These are phyloP conservation scores for Muntiacus muntjak DNA, from an alignment of 2,113 vertebrate genomes.

Conservation along the genomic window DNA sequence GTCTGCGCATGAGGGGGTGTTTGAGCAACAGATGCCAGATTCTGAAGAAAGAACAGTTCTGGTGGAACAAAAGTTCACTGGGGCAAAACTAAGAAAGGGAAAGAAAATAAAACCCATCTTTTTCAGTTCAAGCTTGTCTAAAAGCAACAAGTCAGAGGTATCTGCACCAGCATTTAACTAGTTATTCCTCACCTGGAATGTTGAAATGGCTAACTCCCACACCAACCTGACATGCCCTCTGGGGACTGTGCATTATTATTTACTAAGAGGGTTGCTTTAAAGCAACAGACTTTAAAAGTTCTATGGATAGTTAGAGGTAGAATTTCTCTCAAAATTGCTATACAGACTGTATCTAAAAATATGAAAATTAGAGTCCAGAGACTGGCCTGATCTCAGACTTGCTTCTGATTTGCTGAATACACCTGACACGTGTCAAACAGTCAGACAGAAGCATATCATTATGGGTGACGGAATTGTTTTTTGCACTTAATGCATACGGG, in stretches of 20 bases:
- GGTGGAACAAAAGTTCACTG: constrained; percentile 77
- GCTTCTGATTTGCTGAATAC: neutral
- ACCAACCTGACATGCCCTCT: neutral
- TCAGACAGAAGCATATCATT: neutral
- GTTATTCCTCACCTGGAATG: neutral
- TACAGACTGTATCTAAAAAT: neutral
- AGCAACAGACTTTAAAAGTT: neutral
- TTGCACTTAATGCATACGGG: neutral
- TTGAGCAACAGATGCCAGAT: constrained; percentile 70
- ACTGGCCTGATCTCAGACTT: neutral
- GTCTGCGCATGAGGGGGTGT: constrained; percentile 63
- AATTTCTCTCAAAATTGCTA: neutral
- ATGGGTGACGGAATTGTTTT: neutral
- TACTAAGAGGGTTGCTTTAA: neutral
- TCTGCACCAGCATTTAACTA: neutral
- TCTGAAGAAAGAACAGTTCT: constrained; percentile 67
- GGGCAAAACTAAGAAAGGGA: constrained; percentile 63
- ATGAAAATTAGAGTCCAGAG: neutral
- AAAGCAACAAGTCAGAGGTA: neutral
- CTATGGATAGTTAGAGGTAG: neutral
- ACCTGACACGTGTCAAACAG: neutral
- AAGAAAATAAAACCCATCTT: constrained; percentile 59
- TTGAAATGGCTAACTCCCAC: neutral
- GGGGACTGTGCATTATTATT: neutral
- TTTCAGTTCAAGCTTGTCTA: constrained; percentile 49